phyloP scores from a whole-genome alignment of 1,140 invertebrate genomes.

The Aphelinus atriplicis region DNA sequence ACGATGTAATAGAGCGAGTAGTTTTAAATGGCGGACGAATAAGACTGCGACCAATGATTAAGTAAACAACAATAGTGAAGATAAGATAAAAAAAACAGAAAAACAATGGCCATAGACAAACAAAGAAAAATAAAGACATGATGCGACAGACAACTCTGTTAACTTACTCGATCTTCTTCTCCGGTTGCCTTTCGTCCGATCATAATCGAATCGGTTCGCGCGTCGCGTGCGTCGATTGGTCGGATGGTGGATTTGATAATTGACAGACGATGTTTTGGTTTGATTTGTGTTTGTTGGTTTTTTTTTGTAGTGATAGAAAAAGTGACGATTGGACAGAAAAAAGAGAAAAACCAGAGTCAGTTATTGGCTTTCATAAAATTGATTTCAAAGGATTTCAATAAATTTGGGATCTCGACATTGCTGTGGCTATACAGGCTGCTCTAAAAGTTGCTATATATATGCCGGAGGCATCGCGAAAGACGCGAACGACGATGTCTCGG shows the following conservation, averaged over 20 bases:
- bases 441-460: too few species aligned
- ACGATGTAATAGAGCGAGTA: constrained; percentile 27
- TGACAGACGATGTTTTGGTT: constrained; percentile 52
- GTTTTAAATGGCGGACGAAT: constrained; percentile 50
- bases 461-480: too few species aligned
- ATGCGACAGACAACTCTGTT: constrained; percentile 40
- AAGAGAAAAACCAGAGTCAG: constrained; percentile 58
- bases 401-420: too few species aligned
- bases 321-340: constrained; percentile 45
- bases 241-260: constrained; percentile 52
- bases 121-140: constrained; percentile 20
- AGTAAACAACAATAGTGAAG: constrained; percentile 22
- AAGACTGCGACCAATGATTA: constrained; percentile 45
- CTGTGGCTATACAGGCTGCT: too few species aligned
- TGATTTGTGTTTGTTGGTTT: constrained; percentile 53
- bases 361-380: constrained; percentile 51
- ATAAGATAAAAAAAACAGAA: constrained; percentile 23
- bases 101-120: constrained; percentile 35
- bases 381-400: neutral
- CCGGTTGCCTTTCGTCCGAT: constrained; percentile 64
- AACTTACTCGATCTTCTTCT: constrained; percentile 67
- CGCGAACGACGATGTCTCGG: too few species aligned
- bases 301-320: constrained; percentile 56
- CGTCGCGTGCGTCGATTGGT: constrained; percentile 60
- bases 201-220: constrained; percentile 53